phyloP scores from a whole-genome alignment of 2,797 vertebrate genomes.

The Phaenicophaeus curvirostris region DNA sequence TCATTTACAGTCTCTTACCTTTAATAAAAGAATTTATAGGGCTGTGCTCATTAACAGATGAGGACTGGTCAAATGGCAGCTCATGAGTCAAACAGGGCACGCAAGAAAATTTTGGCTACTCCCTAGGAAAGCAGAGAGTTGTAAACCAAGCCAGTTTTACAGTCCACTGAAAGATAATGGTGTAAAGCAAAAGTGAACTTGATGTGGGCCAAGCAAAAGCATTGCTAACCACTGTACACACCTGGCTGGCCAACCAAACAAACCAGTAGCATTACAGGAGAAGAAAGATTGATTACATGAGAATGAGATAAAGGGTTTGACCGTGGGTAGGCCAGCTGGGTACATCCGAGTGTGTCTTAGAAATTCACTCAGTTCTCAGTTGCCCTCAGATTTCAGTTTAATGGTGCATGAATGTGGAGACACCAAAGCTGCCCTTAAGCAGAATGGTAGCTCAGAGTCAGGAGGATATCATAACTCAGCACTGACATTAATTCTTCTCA shows the following conservation, averaged over 20 bases:
- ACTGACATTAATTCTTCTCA: background rate
- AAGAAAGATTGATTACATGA: background rate
- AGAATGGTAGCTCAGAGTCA: background rate
- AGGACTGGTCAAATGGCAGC: background rate
- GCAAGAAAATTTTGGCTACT: background rate
- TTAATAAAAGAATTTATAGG: background rate
- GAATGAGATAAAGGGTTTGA: background rate
- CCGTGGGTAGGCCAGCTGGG: background rate
- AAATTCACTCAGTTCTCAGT: background rate
- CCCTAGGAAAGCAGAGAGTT: background rate
- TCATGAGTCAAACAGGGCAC: background rate
- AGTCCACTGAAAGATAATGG: background rate
- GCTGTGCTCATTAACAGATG: background rate
- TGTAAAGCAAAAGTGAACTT: slow-evolving; percentile 5
- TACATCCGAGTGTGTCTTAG: background rate
- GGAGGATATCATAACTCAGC: background rate
- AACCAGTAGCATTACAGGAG: background rate
- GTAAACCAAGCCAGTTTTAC: background rate
- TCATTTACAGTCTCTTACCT: background rate
- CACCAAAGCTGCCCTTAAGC: background rate
- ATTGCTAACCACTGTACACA: background rate
- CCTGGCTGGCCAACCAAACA: background rate
- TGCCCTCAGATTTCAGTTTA: background rate
- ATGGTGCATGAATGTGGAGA: background rate
- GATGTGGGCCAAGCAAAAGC: background rate